Evolutionary conservation across 1,140 invertebrate genomes (phyloP).

Genomic region (Neoseiulus cucumeris): DNA sequence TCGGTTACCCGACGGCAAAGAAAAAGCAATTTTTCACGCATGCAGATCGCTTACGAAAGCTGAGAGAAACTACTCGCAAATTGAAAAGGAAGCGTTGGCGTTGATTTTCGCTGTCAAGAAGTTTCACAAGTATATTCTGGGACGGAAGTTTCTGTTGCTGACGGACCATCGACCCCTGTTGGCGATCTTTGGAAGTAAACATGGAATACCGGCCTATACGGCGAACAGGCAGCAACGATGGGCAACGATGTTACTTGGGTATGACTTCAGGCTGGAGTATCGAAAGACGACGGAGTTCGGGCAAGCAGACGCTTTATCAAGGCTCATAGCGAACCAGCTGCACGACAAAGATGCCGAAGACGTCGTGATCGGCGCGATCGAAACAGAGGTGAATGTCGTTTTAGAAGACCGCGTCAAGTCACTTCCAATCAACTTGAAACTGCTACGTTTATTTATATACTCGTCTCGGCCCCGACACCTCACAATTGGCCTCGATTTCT

Average conservation of each 20-base stretch:
- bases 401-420: background rate
- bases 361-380: too few species aligned
- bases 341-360: background rate
- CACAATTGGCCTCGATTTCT: too few species aligned
- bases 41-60: conserved; percentile 25
- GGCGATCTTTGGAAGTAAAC: conserved; percentile 24
- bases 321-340: background rate
- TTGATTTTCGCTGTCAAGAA: conserved; percentile 30
- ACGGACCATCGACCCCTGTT: conserved; percentile 32
- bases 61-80: conserved; percentile 32
- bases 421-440: too few species aligned
- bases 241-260: conserved; percentile 23
- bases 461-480: too few species aligned
- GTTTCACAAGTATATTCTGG: conserved; percentile 33
- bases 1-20: background rate
- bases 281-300: conserved; percentile 15
- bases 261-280: conserved; percentile 26
- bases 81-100: conserved; percentile 34
- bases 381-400: background rate
- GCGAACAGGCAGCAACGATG: conserved; percentile 25
- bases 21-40: background rate
- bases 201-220: conserved; percentile 21
- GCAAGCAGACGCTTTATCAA: conserved; percentile 20
- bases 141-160: too few species aligned
- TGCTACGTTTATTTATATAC: too few species aligned